Conservation (phyloP, 2,797 vertebrate species). For the Halcyon smyrnensis region DNA sequence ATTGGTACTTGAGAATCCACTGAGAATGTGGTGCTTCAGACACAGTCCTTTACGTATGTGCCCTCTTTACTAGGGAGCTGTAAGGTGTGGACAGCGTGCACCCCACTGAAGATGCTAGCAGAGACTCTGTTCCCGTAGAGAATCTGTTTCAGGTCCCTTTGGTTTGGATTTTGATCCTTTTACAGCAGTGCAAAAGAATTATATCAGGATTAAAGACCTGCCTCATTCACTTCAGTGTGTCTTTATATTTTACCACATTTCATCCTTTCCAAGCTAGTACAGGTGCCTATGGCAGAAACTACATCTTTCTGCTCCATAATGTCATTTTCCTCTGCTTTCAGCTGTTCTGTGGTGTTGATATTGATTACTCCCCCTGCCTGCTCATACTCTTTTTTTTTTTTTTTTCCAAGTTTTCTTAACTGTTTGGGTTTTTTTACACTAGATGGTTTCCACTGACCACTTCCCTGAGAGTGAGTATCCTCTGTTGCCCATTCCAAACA, state of each 20-base stretch:
- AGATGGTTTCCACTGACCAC: background rate
- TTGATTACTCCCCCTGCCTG: background rate
- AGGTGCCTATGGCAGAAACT: background rate
- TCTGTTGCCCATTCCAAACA: accelerated
- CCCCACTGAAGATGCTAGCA: background rate
- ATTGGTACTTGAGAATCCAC: background rate
- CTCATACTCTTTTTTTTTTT: background rate
- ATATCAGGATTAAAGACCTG: background rate
- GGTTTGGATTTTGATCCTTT: background rate
- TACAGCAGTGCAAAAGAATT: background rate
- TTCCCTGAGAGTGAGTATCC: background rate
- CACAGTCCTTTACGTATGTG: background rate
- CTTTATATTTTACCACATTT: slow-evolving; percentile 4
- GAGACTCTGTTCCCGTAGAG: background rate
- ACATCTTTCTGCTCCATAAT: background rate
- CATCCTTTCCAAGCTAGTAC: background rate
- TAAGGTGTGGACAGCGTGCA: background rate
- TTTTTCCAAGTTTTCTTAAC: background rate
- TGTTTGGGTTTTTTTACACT: background rate
- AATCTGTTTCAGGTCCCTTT: background rate
- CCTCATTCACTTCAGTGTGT: background rate
- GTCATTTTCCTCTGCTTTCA: background rate
- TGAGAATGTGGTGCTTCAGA: background rate
- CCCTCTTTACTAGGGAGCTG: background rate
- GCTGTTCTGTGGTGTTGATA: background rate